Base-by-base conservation (phyloP, 1,140 invertebrate species). In the Colletes gigas region DNA sequence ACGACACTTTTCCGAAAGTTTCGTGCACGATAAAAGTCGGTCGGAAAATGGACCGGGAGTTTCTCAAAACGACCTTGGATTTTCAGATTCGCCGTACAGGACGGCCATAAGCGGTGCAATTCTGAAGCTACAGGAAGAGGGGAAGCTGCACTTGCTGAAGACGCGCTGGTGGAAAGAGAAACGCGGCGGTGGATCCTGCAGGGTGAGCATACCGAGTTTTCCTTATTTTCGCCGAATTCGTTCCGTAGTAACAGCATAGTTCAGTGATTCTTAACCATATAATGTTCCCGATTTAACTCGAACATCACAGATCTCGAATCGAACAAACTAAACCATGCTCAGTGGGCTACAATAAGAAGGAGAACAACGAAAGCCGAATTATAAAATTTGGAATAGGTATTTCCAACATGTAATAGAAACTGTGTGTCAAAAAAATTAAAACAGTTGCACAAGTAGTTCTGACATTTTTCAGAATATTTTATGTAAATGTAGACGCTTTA, bases 161-260 rank as follows among this genome's bases (percentile, higher is more conserved):
- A 98, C 97, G 19, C 96, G 97, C 92, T 99, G 98, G 98, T 99
- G 98, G 98, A 98, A 98, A 92, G 97, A 98, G 92, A 97, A 97
- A 93, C 95, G 97, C 47, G 97, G 97, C 9, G 97, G 97, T 15
- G 96, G 97, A 76, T 95, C 96, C 55, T 98, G 97, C 91, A 94
- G 96, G 88, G 97, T 97, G 94, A 95, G 94, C 86, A 74, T 72
- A 50, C 65, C 55, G 81, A 84, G 41, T 12, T 72, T 63, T 6
- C 44, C 60, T 57, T 55, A 66, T 63, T 82, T 82, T 77, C 41
- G 57, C 14, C 65, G 30, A 57, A 21, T 7, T 57, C 55, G 67
- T 78, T 78, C 68, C 12, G 55, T 15, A 15, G 52, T 41, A 50
- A 68, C 39, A 47, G 44, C 3, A 9, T 44, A 9, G 3, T 44